Evolutionary conservation across 2,113 vertebrate species (phyloP).

Genomic region (Nanger granti): DNA sequence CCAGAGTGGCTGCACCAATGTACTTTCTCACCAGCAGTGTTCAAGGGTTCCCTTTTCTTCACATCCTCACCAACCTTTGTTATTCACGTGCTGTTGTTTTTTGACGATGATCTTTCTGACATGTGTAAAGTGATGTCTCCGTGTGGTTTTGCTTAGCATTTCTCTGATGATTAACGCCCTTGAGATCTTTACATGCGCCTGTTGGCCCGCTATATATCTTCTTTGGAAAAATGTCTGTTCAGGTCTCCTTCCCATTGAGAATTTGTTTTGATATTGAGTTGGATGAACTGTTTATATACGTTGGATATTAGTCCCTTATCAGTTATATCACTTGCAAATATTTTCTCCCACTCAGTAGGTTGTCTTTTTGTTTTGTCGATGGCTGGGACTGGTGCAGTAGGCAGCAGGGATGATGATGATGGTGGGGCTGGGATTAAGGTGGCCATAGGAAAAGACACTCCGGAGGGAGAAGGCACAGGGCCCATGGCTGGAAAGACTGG

Average conservation of each 20-base stretch:
- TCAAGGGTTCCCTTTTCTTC: neutral
- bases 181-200: neutral
- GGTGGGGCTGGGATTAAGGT: neutral
- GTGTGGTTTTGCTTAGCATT: neutral
- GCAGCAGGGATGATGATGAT: fast-evolving
- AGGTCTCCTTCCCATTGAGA: neutral
- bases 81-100: neutral
- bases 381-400: neutral
- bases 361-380: neutral
- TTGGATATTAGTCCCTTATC: neutral
- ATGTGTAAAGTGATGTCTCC: neutral
- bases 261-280: neutral
- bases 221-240: neutral
- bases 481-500: too few species aligned
- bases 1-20: neutral
- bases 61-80: neutral
- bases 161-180: neutral
- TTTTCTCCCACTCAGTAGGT: neutral
- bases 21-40: neutral
- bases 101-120: neutral
- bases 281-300: neutral
- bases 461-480: neutral
- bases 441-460: neutral
- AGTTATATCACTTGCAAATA: neutral
- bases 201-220: neutral